Conservation (phyloP, 2,113 vertebrate species). For the Pedionomus torquatus region DNA sequence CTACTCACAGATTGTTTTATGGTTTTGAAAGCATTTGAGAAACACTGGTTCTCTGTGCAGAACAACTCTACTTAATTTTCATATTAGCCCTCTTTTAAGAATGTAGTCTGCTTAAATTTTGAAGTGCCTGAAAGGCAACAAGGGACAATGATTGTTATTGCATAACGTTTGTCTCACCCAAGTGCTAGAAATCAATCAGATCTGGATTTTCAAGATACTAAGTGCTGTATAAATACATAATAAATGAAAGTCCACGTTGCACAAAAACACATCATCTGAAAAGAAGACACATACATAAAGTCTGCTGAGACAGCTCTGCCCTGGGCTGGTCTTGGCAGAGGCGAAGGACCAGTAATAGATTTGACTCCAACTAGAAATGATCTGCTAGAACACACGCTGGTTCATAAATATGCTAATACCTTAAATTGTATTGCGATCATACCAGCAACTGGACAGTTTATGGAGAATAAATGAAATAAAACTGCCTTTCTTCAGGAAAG, state of each 20-base stretch:
- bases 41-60: constrained; percentile 36
- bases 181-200: constrained; percentile 30
- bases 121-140: not conserved
- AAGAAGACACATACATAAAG: not conserved
- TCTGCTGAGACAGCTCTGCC: constrained; percentile 5
- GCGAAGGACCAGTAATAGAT: not conserved
- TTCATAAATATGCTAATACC: not conserved
- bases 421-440: not conserved
- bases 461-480: not conserved
- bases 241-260: not conserved
- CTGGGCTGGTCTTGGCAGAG: not conserved
- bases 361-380: not conserved
- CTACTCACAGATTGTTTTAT: constrained; percentile 49
- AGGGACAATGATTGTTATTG: constrained; percentile 6
- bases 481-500: not conserved
- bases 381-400: not conserved
- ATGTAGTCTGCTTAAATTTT: not conserved
- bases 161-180: not conserved
- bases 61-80: constrained; percentile 19
- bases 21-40: constrained; percentile 44
- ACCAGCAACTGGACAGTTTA: not conserved
- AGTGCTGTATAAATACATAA: not conserved
- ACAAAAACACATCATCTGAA: not conserved
- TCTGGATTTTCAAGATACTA: not conserved
- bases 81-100: constrained; percentile 10